These are phyloP conservation scores for Drosophila mayaguana DNA, from an alignment of 2,888 invertebrate species.

Conservation along the genomic window DNA sequence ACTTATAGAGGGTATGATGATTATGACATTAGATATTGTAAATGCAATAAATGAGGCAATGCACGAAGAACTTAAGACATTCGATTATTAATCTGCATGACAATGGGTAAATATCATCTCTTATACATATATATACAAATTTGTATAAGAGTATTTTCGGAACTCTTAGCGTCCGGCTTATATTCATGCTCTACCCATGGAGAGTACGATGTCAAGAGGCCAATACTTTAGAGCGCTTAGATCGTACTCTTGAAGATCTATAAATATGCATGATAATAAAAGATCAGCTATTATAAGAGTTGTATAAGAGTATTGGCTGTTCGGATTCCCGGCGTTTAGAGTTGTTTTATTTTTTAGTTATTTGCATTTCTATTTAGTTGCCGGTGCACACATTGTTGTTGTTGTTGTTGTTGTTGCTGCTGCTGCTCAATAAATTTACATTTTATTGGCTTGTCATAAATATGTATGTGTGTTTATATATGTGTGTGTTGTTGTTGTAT, in stretches of 20 bases:
- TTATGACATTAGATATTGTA: background rate
- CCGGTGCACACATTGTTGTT: slow-evolving; percentile 37
- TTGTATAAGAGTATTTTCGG: background rate
- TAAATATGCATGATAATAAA: no score
- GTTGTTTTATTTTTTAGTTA: slow-evolving; percentile 30
- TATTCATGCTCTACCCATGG: no score
- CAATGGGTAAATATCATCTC: background rate
- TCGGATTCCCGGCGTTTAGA: background rate
- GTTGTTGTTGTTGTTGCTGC: slow-evolving; percentile 40
- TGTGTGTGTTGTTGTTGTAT: slow-evolving; percentile 7
- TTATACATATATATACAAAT: background rate
- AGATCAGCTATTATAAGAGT: background rate
- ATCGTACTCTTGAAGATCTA: no score
- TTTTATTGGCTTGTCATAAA: slow-evolving; percentile 73
- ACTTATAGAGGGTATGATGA: background rate
- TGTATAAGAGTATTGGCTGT: slow-evolving; percentile 5
- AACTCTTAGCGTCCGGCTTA: no score
- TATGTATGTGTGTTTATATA: slow-evolving; percentile 10
- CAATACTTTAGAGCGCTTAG: no score
- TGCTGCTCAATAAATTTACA: slow-evolving; percentile 66
- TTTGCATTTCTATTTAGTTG: slow-evolving; percentile 52
- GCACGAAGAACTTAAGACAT: background rate
- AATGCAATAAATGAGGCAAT: background rate
- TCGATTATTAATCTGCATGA: background rate
- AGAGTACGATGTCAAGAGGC: no score